Evolutionary conservation across 2,797 vertebrate genomes (phyloP).

Genomic region (Streptopelia turtur): DNA sequence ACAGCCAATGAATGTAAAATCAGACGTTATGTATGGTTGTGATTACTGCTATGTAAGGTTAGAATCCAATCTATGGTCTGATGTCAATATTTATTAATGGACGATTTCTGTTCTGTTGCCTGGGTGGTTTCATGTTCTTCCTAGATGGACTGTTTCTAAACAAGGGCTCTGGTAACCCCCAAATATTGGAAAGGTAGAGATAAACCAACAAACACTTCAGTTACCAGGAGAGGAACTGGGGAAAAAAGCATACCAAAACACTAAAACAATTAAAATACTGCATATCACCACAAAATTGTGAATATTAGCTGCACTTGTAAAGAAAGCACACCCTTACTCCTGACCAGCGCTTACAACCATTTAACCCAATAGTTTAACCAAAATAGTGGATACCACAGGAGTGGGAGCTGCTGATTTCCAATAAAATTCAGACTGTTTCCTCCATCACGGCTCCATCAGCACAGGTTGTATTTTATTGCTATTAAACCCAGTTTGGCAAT

Average conservation of each 20-base stretch:
- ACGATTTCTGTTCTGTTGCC: background rate
- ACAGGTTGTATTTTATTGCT: background rate
- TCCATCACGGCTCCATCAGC: background rate
- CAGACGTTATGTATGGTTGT: background rate
- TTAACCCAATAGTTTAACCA: background rate
- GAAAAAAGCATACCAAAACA: background rate
- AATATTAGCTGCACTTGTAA: background rate
- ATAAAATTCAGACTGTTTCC: background rate
- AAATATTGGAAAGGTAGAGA: background rate
- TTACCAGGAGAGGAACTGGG: background rate
- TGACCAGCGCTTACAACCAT: background rate
- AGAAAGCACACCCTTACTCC: background rate
- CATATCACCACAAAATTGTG: background rate
- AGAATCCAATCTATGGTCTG: background rate
- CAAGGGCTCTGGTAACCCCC: background rate
- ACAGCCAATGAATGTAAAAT: background rate
- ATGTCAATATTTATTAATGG: background rate
- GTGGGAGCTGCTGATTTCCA: background rate
- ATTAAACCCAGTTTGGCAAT: background rate
- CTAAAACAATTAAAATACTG: background rate
- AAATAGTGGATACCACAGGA: background rate
- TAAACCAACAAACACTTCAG: background rate
- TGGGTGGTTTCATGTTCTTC: background rate
- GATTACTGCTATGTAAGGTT: background rate
- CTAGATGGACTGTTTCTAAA: background rate